Conservation (phyloP, 2,797 vertebrate genomes). For the Cirrhinus molitorella region DNA sequence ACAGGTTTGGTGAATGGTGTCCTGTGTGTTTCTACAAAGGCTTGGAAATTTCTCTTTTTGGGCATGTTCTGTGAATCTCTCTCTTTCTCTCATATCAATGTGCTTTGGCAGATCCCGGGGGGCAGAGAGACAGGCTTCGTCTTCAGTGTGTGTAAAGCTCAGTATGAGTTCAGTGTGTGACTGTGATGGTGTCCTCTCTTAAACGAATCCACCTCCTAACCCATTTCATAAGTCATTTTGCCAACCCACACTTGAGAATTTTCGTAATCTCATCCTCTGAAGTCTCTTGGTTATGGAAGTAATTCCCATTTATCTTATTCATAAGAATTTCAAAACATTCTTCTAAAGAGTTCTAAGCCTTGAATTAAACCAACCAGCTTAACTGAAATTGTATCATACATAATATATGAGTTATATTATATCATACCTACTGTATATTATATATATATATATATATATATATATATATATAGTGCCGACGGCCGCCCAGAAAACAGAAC, state of each 20-base stretch:
- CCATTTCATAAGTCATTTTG: conserved; percentile 6
- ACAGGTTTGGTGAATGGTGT: conserved; percentile 25
- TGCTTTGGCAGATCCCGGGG: conserved; percentile 28
- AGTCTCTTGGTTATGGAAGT: background rate
- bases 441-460: no score
- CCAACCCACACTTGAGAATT: conserved; percentile 10
- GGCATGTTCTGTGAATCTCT: background rate
- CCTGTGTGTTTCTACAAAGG: conserved; percentile 27
- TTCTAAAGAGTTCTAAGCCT: background rate
- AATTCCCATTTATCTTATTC: background rate
- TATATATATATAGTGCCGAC: no score
- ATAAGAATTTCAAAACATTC: background rate
- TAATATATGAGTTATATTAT: background rate
- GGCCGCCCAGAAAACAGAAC: no score
- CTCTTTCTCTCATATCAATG: conserved; percentile 38
- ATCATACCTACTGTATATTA: no score
- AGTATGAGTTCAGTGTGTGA: conserved; percentile 26
- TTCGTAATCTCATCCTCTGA: background rate
- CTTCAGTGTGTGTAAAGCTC: conserved; percentile 16
- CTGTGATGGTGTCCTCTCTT: conserved; percentile 30
- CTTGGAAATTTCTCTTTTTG: background rate
- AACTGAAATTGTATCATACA: background rate
- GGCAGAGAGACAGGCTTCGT: conserved; percentile 32
- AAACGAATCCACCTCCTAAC: background rate
- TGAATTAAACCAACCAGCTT: background rate